Evolutionary conservation across 1,140 invertebrate species (phyloP).

Genomic region (Proctacanthus coquilletti): DNA sequence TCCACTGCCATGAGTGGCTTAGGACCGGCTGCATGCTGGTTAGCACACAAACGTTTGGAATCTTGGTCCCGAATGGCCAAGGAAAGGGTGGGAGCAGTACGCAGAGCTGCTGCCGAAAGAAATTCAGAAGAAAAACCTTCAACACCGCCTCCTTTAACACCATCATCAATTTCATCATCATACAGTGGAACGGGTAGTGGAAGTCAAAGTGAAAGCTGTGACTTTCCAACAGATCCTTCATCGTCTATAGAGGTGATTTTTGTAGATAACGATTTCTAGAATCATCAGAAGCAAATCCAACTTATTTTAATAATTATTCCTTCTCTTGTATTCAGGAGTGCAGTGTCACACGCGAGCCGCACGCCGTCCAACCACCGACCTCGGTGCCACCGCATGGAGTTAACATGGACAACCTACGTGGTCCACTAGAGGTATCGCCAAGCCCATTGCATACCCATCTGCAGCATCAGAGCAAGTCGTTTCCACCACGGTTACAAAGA

Average conservation of each 20-base stretch:
- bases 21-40: conserved; percentile 50
- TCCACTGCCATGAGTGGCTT: conserved; percentile 46
- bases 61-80: conserved; percentile 53
- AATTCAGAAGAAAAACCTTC: conserved; percentile 35
- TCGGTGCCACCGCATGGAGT: conserved; percentile 17
- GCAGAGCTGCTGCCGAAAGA: conserved; percentile 38
- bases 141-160: conserved; percentile 23
- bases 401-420: conserved; percentile 25
- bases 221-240: conserved; percentile 23
- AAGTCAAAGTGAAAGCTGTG: conserved; percentile 25
- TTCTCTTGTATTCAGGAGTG: conserved; percentile 37
- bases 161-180: conserved; percentile 27
- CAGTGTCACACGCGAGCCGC: conserved; percentile 44
- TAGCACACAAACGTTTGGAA: conserved; percentile 49
- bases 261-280: neutral
- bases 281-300: neutral
- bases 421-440: conserved; percentile 22
- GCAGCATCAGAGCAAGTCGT: conserved; percentile 27
- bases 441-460: conserved; percentile 26
- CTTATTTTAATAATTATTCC: conserved; percentile 1
- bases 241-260: conserved; percentile 15
- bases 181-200: conserved; percentile 27
- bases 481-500: conserved; percentile 36
- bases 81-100: conserved; percentile 42
- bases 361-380: conserved; percentile 36